Conservation (phyloP, 2,113 vertebrate species). For the Melanerpes formicivorus region DNA sequence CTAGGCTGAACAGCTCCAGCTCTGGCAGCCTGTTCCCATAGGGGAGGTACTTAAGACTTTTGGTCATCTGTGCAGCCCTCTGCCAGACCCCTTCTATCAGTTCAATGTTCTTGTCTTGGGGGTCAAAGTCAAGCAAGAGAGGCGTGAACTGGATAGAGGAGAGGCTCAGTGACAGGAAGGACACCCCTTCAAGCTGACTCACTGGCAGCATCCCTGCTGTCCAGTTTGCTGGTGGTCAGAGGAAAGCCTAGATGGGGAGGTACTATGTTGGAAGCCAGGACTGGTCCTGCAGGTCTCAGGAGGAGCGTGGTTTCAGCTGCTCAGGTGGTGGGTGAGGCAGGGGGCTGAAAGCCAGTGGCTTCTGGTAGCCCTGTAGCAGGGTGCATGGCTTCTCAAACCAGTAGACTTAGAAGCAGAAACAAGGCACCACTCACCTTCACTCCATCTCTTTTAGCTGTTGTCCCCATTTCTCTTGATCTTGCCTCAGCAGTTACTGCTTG, state of each 20-base stretch:
- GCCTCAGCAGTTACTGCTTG: conserved; percentile 20
- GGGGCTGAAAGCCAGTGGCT: background rate
- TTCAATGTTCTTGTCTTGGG: too few species aligned
- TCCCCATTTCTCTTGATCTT: conserved; percentile 23
- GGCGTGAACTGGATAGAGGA: rapidly evolving
- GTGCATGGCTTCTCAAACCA: background rate
- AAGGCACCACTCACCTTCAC: background rate
- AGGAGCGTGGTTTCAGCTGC: background rate
- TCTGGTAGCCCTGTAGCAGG: background rate
- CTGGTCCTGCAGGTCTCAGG: background rate
- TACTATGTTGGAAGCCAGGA: rapidly evolving
- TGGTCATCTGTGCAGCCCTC: too few species aligned
- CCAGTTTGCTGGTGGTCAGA: background rate
- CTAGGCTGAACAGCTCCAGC: too few species aligned
- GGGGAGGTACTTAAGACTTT: too few species aligned
- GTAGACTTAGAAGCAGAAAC: conserved; percentile 13
- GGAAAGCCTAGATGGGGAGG: background rate
- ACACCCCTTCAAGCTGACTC: background rate
- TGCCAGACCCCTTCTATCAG: too few species aligned
- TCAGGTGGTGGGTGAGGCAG: rapidly evolving
- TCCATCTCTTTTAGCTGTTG: background rate
- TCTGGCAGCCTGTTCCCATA: too few species aligned
- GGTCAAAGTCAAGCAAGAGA: background rate
- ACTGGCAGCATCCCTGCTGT: background rate
- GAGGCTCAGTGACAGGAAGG: background rate